Evolutionary conservation across 53 echinoderm and acorn worm species (phyloP).

Genomic region (Zoroaster sp.): DNA sequence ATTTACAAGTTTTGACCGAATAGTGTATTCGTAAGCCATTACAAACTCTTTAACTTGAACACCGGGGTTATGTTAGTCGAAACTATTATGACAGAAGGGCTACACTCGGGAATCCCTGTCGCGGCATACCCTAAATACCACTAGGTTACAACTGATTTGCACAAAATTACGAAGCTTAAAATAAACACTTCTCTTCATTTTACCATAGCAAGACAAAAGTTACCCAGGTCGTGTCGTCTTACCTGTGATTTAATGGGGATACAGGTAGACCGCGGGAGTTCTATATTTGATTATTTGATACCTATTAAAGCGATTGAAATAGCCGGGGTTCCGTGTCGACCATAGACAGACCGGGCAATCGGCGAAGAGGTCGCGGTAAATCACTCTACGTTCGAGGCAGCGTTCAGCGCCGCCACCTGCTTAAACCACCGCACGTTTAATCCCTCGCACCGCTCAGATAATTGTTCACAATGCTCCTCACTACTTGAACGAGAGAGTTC

Average conservation of each 20-base stretch:
- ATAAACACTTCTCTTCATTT: not conserved
- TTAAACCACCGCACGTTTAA: not conserved
- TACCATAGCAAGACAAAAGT: not conserved
- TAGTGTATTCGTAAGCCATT: no score
- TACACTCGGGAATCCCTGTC: not conserved
- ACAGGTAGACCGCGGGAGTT: conserved; percentile 28
- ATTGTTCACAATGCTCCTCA: no score
- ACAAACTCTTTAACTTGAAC: not conserved
- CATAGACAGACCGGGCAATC: not conserved
- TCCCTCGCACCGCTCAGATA: no score
- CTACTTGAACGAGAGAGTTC: no score
- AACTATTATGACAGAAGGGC: not conserved
- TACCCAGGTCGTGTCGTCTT: conserved; percentile 38
- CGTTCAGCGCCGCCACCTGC: conserved; percentile 25
- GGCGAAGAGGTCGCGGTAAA: conserved; percentile 48
- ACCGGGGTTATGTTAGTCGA: not conserved
- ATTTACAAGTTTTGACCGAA: no score
- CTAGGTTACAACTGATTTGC: not conserved
- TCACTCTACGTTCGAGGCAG: conserved; percentile 44
- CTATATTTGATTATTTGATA: conserved; percentile 47
- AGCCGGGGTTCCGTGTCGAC: conserved; percentile 7
- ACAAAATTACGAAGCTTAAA: conserved; percentile 29
- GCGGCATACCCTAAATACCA: conserved; percentile 32
- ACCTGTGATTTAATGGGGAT: conserved; percentile 22
- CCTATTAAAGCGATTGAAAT: conserved; percentile 34